These are phyloP conservation scores for Tenrec ecaudatus DNA, from an alignment of 2,113 vertebrate species.

Conservation along the genomic window DNA sequence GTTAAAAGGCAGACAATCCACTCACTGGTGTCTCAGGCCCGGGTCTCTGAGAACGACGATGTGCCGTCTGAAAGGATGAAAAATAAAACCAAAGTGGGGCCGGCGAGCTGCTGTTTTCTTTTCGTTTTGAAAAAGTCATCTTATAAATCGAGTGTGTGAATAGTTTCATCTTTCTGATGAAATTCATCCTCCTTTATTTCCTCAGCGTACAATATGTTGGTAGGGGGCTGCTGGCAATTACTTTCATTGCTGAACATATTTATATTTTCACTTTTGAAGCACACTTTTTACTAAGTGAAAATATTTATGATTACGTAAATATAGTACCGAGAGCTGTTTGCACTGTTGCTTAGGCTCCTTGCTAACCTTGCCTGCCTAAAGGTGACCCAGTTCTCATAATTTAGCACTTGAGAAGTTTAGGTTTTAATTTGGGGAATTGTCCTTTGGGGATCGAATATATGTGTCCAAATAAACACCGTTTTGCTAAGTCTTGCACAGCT, in stretches of 20 bases:
- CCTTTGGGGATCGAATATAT: not conserved
- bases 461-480: constrained; percentile 35
- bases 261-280: constrained; percentile 1
- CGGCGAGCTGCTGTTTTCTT: constrained; percentile 67
- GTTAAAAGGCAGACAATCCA: constrained; percentile 83
- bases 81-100: constrained; percentile 52
- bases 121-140: constrained; percentile 83
- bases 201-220: constrained; percentile 92
- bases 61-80: constrained; percentile 76
- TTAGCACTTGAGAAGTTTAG: constrained; percentile 58
- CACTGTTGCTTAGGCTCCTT: constrained; percentile 77
- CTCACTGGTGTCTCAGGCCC: constrained; percentile 76
- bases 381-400: not conserved
- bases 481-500: not conserved
- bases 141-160: constrained; percentile 94
- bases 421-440: constrained; percentile 34
- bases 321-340: constrained; percentile 85
- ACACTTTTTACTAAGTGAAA: constrained; percentile 30
- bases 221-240: constrained; percentile 89
- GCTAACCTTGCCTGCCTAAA: constrained; percentile 2
- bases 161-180: constrained; percentile 95
- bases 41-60: constrained; percentile 75
- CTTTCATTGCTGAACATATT: constrained; percentile 28
- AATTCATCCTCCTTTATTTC: constrained; percentile 92
- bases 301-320: constrained; percentile 83